Base-by-base conservation (phyloP, 1,140 invertebrate genomes). In the Neelides sp. region DNA sequence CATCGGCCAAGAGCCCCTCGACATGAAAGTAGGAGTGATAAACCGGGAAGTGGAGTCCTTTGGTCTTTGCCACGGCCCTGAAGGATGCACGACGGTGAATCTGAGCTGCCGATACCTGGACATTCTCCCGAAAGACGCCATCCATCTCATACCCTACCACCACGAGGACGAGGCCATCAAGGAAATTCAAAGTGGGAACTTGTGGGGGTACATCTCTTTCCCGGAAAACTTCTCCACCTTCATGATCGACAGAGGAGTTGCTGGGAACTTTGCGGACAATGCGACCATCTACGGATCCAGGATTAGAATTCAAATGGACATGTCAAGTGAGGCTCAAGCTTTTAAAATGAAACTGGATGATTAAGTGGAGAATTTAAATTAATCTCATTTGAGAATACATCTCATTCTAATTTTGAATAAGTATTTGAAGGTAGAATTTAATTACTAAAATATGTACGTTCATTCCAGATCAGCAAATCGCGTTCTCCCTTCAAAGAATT, bases 281-380 rank as follows among this genome's bases (percentile, higher is more conserved):
- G 79, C 80, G 52, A 84, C 83, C n/a, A 70, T 93, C 5, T 74
- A 79, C 35, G 78, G 79, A 41, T 88, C 86, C 42, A 81, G 85
- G 62, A 78, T 93, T 28, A 71, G 79, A 61, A 78, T 94, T 20
- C 83, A 81, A 76, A 72, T 90, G 43, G 90, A 95, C 66, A 89
- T 89, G 79, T 92, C 89, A 27, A 88, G 89, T 93, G 71, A 78
- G 78, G 75, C n/a, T n/a, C n/a, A n/a, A n/a, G n/a, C n/a, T n/a
- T n/a, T n/a, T n/a, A n/a, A n/a, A n/a, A n/a, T n/a, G n/a, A n/a
- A n/a, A n/a, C n/a, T n/a, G n/a, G n/a, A n/a, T n/a, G n/a, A n/a
- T n/a, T n/a, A n/a, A n/a, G n/a, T n/a, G n/a, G n/a, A n/a, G n/a
- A n/a, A n/a, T n/a, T n/a, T n/a, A n/a, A n/a, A n/a, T n/a, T n/a